Percentiles rank a stretch among this genome's conserved stretches.
phyloP scores from a whole-genome alignment of 2,797 vertebrate genomes.

The Aplochiton taeniatus region DNA sequence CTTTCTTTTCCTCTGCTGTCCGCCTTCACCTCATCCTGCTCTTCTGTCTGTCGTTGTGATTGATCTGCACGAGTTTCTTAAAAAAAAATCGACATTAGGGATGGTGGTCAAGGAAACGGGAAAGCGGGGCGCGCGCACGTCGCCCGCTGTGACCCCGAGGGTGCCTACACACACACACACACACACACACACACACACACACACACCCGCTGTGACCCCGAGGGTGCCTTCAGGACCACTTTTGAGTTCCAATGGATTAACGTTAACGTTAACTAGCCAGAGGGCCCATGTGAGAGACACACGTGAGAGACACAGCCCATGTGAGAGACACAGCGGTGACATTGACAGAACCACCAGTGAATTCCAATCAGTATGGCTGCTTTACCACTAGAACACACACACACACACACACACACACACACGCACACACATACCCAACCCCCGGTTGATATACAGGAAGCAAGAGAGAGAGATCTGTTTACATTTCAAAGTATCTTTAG shows the following conservation, averaged over 20 bases:
- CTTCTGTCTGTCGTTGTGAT: constrained; percentile 15
- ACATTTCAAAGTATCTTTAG: no score
- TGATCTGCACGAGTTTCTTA: constrained; percentile 27
- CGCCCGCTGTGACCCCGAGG: constrained; percentile 22
- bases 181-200: no score
- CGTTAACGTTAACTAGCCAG: constrained; percentile 50
- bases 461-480: no score
- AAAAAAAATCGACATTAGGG: constrained; percentile 25
- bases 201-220: background rate
- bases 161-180: no score
- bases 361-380: constrained; percentile 18
- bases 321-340: constrained; percentile 14
- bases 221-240: constrained; percentile 21
- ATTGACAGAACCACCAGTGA: constrained; percentile 1
- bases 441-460: no score
- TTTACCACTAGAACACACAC: constrained; percentile 18
- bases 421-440: no score
- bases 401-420: no score
- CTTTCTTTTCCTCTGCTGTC: background rate
- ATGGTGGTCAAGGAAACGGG: constrained; percentile 38
- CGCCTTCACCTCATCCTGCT: background rate
- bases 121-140: constrained; percentile 6
- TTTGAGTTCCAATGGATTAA: constrained; percentile 47
- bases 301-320: no score
- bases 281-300: constrained; percentile 5